These are phyloP conservation scores for Telmatochromis brichardi DNA, from an alignment of 2,113 vertebrate genomes.

Conservation along the genomic window DNA sequence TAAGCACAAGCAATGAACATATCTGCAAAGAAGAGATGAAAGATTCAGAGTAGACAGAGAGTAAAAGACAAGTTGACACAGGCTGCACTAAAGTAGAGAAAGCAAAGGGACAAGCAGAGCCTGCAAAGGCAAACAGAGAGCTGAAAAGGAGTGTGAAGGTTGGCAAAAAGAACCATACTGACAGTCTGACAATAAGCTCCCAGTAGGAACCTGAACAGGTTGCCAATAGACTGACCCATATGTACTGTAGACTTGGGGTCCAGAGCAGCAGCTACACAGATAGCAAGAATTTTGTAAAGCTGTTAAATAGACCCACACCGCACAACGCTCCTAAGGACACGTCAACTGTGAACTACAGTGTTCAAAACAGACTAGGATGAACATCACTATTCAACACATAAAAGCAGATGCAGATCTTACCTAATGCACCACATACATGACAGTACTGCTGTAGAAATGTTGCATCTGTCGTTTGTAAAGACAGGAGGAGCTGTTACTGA, in stretches of 20 bases:
- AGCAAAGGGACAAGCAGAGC: neutral
- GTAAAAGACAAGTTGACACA: neutral
- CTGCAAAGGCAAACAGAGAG: neutral
- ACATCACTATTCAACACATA: neutral
- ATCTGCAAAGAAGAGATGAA: neutral
- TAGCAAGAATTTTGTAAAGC: neutral
- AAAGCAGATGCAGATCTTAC: neutral
- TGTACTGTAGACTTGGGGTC: neutral
- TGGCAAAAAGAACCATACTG: neutral
- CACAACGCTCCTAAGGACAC: neutral
- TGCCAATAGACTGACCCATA: neutral
- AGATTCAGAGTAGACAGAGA: neutral
- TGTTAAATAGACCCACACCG: neutral
- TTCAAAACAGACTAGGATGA: fast-evolving
- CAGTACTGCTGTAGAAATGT: neutral
- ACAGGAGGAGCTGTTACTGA: neutral
- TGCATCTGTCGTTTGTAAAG: neutral
- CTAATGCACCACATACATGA: neutral
- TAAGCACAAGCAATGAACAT: neutral
- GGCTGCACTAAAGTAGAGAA: neutral
- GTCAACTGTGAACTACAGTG: neutral
- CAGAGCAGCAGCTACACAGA: neutral
- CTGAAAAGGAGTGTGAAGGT: neutral
- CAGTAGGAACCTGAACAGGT: neutral
- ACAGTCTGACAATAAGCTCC: neutral